Evolutionary conservation across 2,113 vertebrate genomes (phyloP).

Genomic region (Chunga burmeisteri): DNA sequence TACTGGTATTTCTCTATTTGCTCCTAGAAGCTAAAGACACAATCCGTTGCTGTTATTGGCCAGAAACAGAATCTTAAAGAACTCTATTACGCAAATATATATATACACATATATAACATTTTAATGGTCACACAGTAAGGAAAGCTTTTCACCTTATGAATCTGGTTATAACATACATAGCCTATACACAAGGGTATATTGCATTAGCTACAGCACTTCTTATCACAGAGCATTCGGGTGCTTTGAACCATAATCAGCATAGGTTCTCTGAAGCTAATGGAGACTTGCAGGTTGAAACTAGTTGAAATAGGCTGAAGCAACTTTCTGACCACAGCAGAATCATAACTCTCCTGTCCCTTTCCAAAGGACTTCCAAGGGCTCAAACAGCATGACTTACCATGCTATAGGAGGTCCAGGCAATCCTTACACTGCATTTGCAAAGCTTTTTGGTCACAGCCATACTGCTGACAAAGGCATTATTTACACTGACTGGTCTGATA

Average conservation of each 20-base stretch:
- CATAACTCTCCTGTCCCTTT: neutral
- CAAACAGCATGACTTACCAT: neutral
- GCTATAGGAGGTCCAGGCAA: neutral
- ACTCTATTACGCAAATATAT: neutral
- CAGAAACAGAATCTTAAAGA: neutral
- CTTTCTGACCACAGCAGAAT: neutral
- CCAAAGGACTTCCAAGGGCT: neutral
- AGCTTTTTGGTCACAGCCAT: slow-evolving; percentile 8
- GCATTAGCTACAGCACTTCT: neutral
- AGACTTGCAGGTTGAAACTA: neutral
- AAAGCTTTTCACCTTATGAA: neutral
- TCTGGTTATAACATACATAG: neutral
- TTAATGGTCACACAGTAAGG: neutral
- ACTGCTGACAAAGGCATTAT: slow-evolving; percentile 30
- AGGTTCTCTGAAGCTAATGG: neutral
- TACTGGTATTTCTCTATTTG: neutral
- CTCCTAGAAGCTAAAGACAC: neutral
- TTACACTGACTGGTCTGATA: slow-evolving; percentile 19
- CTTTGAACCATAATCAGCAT: neutral
- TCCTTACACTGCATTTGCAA: neutral
- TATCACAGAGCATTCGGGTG: neutral
- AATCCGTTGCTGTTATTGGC: neutral
- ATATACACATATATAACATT: neutral
- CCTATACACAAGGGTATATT: neutral
- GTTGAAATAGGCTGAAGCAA: neutral